phyloP scores from a whole-genome alignment of 2,888 invertebrate genomes.

The Heliconius charithonia region DNA sequence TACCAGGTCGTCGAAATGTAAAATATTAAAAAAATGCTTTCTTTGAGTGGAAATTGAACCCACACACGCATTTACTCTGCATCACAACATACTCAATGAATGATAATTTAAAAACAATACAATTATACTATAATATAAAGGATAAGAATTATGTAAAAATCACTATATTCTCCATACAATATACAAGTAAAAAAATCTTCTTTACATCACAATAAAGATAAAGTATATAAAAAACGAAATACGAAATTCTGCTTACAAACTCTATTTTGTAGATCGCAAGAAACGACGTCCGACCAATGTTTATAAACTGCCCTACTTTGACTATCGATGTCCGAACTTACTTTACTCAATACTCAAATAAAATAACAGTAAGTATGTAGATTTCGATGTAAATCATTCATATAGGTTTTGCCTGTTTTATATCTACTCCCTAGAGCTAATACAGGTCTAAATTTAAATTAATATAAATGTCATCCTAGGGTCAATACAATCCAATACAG shows the following conservation, averaged over 20 bases:
- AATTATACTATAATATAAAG: background rate
- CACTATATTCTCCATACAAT: background rate
- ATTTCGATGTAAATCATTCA: slow-evolving; percentile 1
- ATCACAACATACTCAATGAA: too few relatives aligned
- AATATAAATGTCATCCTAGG: too few relatives aligned
- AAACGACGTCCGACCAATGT: slow-evolving; percentile 14
- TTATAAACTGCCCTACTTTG: slow-evolving; percentile 22
- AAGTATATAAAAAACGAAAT: slow-evolving; percentile 2
- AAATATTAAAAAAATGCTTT: too few relatives aligned
- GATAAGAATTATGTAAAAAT: background rate
- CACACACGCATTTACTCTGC: too few relatives aligned
- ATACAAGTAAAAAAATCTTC: background rate
- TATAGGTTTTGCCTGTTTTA: background rate
- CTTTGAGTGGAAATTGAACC: too few relatives aligned
- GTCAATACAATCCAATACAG: too few relatives aligned
- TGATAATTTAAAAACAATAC: background rate
- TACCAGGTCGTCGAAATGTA: too few relatives aligned
- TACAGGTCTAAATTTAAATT: too few relatives aligned
- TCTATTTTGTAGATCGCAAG: slow-evolving; percentile 1
- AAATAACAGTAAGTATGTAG: slow-evolving; percentile 7
- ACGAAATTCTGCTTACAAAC: background rate
- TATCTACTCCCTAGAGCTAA: background rate
- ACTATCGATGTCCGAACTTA: slow-evolving; percentile 22
- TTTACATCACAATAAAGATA: background rate
- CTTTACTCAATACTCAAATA: background rate